Evolutionary conservation across 2,113 vertebrate genomes (phyloP).

Genomic region (Tachysurus vachellii): DNA sequence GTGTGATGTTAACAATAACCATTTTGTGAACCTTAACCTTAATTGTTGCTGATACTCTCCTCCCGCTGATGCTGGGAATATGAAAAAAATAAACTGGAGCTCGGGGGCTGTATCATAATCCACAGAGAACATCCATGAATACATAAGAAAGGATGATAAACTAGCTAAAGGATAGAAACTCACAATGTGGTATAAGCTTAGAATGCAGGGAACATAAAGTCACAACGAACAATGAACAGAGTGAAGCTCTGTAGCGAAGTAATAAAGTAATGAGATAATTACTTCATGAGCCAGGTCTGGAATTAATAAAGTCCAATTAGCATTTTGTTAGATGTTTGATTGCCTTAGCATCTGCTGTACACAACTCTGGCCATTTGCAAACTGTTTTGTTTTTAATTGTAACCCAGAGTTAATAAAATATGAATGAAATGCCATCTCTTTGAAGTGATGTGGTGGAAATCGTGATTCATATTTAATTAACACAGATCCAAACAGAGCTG

Average conservation of each 20-base stretch:
- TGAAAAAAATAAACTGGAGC: constrained; percentile 42
- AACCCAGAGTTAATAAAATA: constrained; percentile 33
- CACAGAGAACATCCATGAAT: constrained; percentile 14
- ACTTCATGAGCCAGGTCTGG: constrained; percentile 57
- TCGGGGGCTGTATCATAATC: not conserved
- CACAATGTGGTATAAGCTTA: constrained; percentile 5
- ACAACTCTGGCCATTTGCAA: constrained; percentile 35
- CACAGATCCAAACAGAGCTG: not conserved
- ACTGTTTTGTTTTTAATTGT: constrained; percentile 38
- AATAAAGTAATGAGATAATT: constrained; percentile 63
- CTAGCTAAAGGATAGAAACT: constrained; percentile 55
- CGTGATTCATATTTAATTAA: constrained; percentile 21
- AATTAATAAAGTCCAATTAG: constrained; percentile 65
- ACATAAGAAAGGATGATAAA: constrained; percentile 64
- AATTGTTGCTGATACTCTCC: constrained; percentile 56
- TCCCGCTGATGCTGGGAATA: constrained; percentile 42
- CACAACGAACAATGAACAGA: constrained; percentile 24
- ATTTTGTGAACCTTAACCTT: constrained; percentile 63
- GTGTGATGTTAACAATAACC: constrained; percentile 60
- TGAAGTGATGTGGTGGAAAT: constrained; percentile 4
- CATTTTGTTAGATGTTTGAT: constrained; percentile 65
- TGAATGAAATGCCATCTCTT: constrained; percentile 26
- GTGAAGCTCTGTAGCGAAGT: constrained; percentile 35
- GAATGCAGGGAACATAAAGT: not conserved
- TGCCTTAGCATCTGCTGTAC: constrained; percentile 51